Evolutionary conservation across 2,113 vertebrate genomes (phyloP).

Genomic region (Clarias magur): DNA sequence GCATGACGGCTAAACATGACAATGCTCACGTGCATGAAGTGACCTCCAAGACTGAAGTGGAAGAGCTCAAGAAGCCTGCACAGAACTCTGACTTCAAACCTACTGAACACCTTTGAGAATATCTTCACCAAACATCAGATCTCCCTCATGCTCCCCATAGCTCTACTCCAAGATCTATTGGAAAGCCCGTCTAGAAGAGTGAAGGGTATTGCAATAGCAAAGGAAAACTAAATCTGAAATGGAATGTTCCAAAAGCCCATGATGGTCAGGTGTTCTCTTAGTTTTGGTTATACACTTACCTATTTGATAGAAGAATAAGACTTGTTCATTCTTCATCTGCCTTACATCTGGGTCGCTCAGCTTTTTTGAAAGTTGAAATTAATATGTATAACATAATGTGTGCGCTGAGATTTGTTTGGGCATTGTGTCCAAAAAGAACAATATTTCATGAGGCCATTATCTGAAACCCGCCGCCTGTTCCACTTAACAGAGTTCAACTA

Average conservation of each 20-base stretch:
- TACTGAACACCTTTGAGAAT: background rate
- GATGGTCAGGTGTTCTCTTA: background rate
- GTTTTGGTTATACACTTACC: background rate
- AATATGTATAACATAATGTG: background rate
- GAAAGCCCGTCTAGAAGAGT: background rate
- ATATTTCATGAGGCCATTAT: background rate
- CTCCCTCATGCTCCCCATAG: background rate
- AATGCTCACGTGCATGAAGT: too few relatives aligned
- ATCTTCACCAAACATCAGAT: background rate
- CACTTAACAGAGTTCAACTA: background rate
- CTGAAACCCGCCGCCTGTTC: background rate
- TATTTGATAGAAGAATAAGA: background rate
- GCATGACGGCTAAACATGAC: too few relatives aligned
- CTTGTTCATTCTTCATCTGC: background rate
- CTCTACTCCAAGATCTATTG: background rate
- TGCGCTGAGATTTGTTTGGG: slow-evolving; percentile 1
- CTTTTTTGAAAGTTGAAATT: background rate
- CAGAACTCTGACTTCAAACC: background rate
- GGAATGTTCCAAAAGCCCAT: background rate
- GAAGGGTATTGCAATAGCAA: background rate
- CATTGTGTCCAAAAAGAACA: background rate
- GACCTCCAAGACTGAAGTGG: background rate
- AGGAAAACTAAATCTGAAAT: background rate
- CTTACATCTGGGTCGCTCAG: background rate
- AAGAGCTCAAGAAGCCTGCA: background rate